These are phyloP conservation scores for Drosophila trapezifrons DNA, from an alignment of 1,140 invertebrate species.

Conservation along the genomic window DNA sequence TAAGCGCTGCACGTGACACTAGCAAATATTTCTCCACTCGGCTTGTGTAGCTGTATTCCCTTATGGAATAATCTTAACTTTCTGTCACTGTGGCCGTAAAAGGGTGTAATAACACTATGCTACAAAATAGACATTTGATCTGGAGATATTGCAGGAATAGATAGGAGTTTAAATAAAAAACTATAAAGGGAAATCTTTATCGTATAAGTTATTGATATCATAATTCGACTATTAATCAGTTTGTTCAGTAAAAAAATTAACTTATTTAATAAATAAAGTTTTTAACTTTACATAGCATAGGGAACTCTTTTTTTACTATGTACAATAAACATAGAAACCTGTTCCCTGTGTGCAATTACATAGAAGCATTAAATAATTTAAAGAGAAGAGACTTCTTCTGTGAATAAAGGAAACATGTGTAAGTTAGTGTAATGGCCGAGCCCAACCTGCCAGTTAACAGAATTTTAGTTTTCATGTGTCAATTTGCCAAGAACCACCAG, in stretches of 20 bases:
- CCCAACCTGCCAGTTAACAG: constrained; percentile 21
- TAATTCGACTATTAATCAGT: neutral
- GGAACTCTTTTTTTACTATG: neutral
- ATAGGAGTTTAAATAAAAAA: neutral
- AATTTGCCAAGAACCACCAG: constrained; percentile 27
- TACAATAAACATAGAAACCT: neutral
- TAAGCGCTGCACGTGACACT: constrained; percentile 58
- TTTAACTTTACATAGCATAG: neutral
- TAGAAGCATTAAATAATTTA: neutral
- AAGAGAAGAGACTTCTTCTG: neutral
- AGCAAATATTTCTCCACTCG: constrained; percentile 23
- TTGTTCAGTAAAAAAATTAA: no score
- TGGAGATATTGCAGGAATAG: neutral
- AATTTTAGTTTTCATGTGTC: constrained; percentile 53
- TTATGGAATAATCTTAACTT: constrained; percentile 30
- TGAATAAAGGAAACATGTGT: no score
- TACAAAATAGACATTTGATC: constrained; percentile 15
- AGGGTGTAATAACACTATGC: constrained; percentile 27
- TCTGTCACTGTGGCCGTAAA: constrained; percentile 7
- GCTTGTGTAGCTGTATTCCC: constrained; percentile 16
- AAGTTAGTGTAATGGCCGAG: constrained; percentile 5
- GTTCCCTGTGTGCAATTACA: neutral
- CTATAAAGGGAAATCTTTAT: neutral
- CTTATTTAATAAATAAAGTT: neutral
- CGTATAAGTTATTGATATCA: neutral